Conservation (phyloP, 2,888 invertebrate species). For the Arrhopalites spinosus region DNA sequence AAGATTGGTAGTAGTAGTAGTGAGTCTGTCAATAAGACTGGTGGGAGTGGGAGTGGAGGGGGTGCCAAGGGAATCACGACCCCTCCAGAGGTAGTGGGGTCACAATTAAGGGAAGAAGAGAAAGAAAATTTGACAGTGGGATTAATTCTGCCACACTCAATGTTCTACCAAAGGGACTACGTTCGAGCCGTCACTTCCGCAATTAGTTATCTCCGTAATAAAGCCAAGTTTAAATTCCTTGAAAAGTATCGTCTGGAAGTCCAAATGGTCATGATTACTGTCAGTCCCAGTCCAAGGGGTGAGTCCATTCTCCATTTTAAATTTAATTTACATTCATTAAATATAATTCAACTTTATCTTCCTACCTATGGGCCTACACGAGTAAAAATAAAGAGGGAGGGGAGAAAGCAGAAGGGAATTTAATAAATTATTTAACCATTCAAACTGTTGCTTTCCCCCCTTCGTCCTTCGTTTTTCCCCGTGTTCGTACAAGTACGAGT, state of each 20-base stretch:
- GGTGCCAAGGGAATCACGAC: conserved; percentile 2
- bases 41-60: not conserved
- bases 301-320: conserved; percentile 55
- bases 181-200: conserved; percentile 69
- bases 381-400: too few relatives aligned
- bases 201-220: conserved; percentile 66
- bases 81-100: conserved; percentile 6
- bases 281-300: conserved; percentile 79
- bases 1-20: not conserved
- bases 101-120: conserved; percentile 21
- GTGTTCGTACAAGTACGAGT: too few relatives aligned
- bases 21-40: not conserved
- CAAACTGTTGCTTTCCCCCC: too few relatives aligned
- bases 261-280: conserved; percentile 69
- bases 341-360: not conserved
- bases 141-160: conserved; percentile 76
- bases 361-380: not conserved
- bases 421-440: too few relatives aligned
- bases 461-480: too few relatives aligned
- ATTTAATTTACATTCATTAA: not conserved
- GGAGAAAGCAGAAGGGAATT: too few relatives aligned
- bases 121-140: conserved; percentile 62
- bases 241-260: conserved; percentile 71
- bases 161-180: conserved; percentile 74
- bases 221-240: conserved; percentile 67